Conservation (phyloP, 2,797 vertebrate species). For the Siniperca scherzeri region DNA sequence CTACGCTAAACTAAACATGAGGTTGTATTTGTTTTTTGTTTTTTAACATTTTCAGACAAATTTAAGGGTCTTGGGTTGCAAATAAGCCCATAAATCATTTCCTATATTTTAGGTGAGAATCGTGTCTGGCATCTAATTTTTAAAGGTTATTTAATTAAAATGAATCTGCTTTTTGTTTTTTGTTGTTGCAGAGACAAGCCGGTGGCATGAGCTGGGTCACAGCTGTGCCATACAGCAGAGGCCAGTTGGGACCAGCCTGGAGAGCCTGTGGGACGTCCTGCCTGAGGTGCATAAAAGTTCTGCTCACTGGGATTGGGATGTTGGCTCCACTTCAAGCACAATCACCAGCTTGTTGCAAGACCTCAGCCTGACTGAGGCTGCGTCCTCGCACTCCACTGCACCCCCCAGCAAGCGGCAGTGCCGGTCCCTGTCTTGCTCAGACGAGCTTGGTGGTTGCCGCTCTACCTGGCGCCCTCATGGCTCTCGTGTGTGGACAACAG, state of each 20-base stretch:
- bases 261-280: conserved; percentile 86
- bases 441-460: conserved; percentile 88
- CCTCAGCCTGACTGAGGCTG: conserved; percentile 82
- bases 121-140: background rate
- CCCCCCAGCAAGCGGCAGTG: conserved; percentile 97
- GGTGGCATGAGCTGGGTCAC: conserved; percentile 77
- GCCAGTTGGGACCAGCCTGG: conserved; percentile 84
- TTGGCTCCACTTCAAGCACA: conserved; percentile 68
- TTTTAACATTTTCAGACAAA: background rate
- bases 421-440: conserved; percentile 94
- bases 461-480: conserved; percentile 92
- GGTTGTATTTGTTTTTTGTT: background rate
- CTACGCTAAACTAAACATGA: background rate
- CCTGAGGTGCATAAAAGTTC: conserved; percentile 77
- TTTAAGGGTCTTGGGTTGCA: background rate
- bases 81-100: background rate
- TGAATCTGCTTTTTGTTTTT: background rate
- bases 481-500: conserved; percentile 93
- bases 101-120: background rate
- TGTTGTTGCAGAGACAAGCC: conserved; percentile 77
- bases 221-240: conserved; percentile 77
- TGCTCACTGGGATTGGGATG: conserved; percentile 73
- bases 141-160: conserved; percentile 11
- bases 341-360: conserved; percentile 85
- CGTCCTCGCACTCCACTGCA: conserved; percentile 81